Base-by-base conservation (phyloP, 2,797 vertebrate species). In the Hirundo rustica region DNA sequence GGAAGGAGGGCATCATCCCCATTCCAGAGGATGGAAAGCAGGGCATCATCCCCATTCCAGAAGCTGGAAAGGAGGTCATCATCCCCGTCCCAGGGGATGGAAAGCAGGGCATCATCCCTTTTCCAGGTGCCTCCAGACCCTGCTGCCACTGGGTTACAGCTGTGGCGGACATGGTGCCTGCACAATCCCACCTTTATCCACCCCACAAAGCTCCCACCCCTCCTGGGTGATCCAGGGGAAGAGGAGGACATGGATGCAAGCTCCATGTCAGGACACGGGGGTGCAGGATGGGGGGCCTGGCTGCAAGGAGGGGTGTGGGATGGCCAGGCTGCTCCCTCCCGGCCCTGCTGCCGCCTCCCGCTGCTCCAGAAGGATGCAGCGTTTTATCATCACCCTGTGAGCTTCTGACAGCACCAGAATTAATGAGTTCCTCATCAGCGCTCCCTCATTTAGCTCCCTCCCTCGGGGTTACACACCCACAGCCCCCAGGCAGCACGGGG, bases 281-380 rank as follows among this genome's bases (percentile, higher is more conserved):
- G 7, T 0, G 1, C 27, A 26, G 36, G 40, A 25, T 5, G 17
- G 21, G 7, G 20, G 32, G 10, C 5, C 20, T 2, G 8, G 72
- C 32, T 8, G 13, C 4, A 9, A 5, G 61, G 44, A 53, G 50
- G n/a, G 13, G 3, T 7, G 60, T 3, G 1, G 58, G 45, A 14
- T 1, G 10, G 47, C 10, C 8, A 8, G 34, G 10, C 57, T 42
- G 71, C n/a, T 70, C 34, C 45, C 48, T 58, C 32, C 50, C 4
- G 1, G 47, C 7, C 50, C 62, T 8, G 45, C 58, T 0, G 0
- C 53, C 3, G 7, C 67, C 38, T 61, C 77, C 54, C 0, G 2
- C 91, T 62, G 71, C 89, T 87, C 62, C 86, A 61, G 75, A 27
- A 62, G 38, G 71, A 85, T 45, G 75, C 60, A 19, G 68, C 1